Conservation (phyloP, 2,888 invertebrate species). For the Hydriomena furcata region DNA sequence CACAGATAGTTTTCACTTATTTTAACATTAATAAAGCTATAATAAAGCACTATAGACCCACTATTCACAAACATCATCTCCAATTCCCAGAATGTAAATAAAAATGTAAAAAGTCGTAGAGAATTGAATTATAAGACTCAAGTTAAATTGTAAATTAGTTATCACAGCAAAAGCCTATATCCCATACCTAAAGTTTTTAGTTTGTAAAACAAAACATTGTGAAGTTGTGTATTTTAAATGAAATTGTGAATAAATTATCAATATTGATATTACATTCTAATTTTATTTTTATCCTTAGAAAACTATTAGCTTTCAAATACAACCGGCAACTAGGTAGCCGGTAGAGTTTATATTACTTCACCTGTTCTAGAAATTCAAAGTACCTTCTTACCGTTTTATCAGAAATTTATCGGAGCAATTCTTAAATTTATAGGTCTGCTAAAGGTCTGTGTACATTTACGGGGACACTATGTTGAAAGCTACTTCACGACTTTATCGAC, state of each 20-base stretch:
- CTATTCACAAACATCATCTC: slow-evolving; percentile 55
- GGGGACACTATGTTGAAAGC: slow-evolving; percentile 10
- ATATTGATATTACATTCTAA: slow-evolving; percentile 76
- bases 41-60: slow-evolving; percentile 25
- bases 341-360: slow-evolving; percentile 1
- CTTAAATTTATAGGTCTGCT: slow-evolving; percentile 13
- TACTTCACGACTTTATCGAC: not conserved
- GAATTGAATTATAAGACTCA: slow-evolving; percentile 55
- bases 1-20: slow-evolving; percentile 10
- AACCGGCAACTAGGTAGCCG: no score
- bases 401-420: slow-evolving; percentile 18
- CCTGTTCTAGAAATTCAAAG: slow-evolving; percentile 11
- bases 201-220: slow-evolving; percentile 80
- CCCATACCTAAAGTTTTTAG: slow-evolving; percentile 81
- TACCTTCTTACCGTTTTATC: slow-evolving; percentile 1
- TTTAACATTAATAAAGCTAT: slow-evolving; percentile 2
- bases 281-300: slow-evolving; percentile 37
- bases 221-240: slow-evolving; percentile 84
- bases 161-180: slow-evolving; percentile 74
- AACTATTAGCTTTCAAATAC: no score
- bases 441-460: slow-evolving; percentile 9
- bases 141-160: slow-evolving; percentile 70
- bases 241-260: slow-evolving; percentile 84
- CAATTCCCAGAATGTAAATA: slow-evolving; percentile 68
- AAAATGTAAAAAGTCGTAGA: slow-evolving; percentile 75